Evolutionary conservation across 2,797 vertebrate species (phyloP), one percentile per base, ranked within the genome.

Genomic region (Yasuhikotakia modesta): DNA sequence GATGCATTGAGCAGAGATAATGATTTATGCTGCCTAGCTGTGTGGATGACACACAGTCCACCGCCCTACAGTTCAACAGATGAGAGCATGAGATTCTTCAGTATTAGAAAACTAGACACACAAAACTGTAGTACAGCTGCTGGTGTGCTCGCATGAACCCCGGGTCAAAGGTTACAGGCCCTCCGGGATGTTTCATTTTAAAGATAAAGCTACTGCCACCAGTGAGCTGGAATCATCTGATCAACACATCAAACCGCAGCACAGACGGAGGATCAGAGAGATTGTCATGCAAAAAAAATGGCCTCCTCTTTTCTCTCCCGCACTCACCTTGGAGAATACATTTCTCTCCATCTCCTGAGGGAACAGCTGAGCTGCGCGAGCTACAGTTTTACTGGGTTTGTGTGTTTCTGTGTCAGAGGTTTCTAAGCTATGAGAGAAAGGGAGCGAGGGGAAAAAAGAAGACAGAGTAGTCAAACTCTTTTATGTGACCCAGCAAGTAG

Each of bases 331-430:
- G 19, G 57, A 71, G 50, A n/a, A 71, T 55, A 65, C 57, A 53
- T n/a, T 61, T 63, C 65, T 69, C 32, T 69, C 35, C 2, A 10
- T 61, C 45, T 79, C 77, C 53, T 12, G 16, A 13, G 46, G 68
- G 19, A 32, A 22, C 6, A 43, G 24, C 3, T 46, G 32, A 73
- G 43, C 24, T 22, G 63, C 19, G 48, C 24, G n/a, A 58, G 22
- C 46, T 27, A 27, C 27, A 27, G 27, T 27, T 27, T 27, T 27
- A 76, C 48, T 79, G 30, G 79, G 76, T 84, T 73, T 84, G 69
- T 81, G 50, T 81, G 76, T 79, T 79, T 79, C 73, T 84, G 73
- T 72, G 79, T 79, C 79, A 79, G 60, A 72, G 68, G 79, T 79
- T 14, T 67, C 75, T 64, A 81, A 73, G 74, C 70, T 72, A 46